Evolutionary conservation across 1,140 invertebrate genomes (phyloP).

Genomic region (Drosophila nigrodunni): DNA sequence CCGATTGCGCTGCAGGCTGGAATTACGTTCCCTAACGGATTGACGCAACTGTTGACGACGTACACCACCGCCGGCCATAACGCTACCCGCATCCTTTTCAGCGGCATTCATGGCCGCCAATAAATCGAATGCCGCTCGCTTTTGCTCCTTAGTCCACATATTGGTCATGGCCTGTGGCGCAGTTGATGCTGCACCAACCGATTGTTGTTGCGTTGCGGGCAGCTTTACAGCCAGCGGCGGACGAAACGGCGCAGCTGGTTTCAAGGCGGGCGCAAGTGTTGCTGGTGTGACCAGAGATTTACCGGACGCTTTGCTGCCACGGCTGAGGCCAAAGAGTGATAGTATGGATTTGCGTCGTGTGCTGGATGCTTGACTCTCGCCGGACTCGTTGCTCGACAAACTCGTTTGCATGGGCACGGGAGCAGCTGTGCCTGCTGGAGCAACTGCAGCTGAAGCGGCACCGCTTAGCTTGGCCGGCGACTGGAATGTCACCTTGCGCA

Average conservation of each 20-base stretch:
- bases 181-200: slow-evolving; percentile 14
- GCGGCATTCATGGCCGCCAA: slow-evolving; percentile 85
- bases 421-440: slow-evolving; percentile 6
- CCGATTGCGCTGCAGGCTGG: slow-evolving; percentile 66
- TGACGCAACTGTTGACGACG: slow-evolving; percentile 67
- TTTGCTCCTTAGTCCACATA: slow-evolving; percentile 85
- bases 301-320: slow-evolving; percentile 43
- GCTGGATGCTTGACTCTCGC: slow-evolving; percentile 56
- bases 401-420: slow-evolving; percentile 66
- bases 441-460: slow-evolving; percentile 7
- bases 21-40: slow-evolving; percentile 71
- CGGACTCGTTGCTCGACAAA: slow-evolving; percentile 75
- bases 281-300: slow-evolving; percentile 27
- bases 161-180: slow-evolving; percentile 50
- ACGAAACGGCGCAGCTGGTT: slow-evolving; percentile 14
- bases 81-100: slow-evolving; percentile 48
- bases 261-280: slow-evolving; percentile 1
- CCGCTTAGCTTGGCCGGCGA: slow-evolving; percentile 66
- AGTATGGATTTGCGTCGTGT: slow-evolving; percentile 75
- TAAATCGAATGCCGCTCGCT: slow-evolving; percentile 85
- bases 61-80: not conserved
- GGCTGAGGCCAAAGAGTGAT: slow-evolving; percentile 71
- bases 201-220: slow-evolving; percentile 41
- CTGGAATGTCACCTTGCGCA: slow-evolving; percentile 78
- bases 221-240: slow-evolving; percentile 51